These are phyloP conservation scores for Pseudochirops cupreus DNA, from an alignment of 2,797 vertebrate species.

Conservation along the genomic window DNA sequence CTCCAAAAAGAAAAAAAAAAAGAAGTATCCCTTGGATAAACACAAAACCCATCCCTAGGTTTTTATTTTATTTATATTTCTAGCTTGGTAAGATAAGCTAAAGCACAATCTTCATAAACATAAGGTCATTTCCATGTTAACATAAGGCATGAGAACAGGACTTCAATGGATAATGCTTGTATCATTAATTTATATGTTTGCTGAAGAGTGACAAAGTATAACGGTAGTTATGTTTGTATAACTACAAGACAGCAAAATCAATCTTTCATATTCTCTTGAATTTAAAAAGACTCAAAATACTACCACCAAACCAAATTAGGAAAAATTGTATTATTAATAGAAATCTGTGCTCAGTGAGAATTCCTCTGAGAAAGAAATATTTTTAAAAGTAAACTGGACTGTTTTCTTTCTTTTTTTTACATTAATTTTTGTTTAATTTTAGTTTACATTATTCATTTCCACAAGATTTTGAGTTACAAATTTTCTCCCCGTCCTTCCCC, in stretches of 20 bases:
- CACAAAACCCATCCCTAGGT: not conserved
- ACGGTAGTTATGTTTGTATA: not conserved
- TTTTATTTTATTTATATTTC: not conserved
- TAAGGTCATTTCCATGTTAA: not conserved
- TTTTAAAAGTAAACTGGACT: not conserved
- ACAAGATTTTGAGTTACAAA: too few relatives aligned
- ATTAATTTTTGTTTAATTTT: too few relatives aligned
- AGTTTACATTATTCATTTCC: too few relatives aligned
- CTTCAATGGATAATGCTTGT: not conserved
- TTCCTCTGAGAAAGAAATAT: constrained; percentile 2
- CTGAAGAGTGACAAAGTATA: constrained; percentile 7
- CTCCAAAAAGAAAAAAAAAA: too few relatives aligned
- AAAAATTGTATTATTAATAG: not conserved
- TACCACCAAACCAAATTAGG: not conserved
- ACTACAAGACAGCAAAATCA: not conserved
- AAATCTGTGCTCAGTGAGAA: not conserved
- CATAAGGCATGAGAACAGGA: not conserved
- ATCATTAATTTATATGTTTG: not conserved
- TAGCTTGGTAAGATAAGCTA: not conserved
- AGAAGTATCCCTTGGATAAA: not conserved
- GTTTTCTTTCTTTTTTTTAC: not conserved
- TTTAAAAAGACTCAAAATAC: not conserved
- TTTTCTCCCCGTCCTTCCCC: too few relatives aligned
- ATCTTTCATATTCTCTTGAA: not conserved
- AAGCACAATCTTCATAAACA: not conserved